Base-by-base conservation (phyloP, 2,797 vertebrate genomes). In the Danionella dracula region DNA sequence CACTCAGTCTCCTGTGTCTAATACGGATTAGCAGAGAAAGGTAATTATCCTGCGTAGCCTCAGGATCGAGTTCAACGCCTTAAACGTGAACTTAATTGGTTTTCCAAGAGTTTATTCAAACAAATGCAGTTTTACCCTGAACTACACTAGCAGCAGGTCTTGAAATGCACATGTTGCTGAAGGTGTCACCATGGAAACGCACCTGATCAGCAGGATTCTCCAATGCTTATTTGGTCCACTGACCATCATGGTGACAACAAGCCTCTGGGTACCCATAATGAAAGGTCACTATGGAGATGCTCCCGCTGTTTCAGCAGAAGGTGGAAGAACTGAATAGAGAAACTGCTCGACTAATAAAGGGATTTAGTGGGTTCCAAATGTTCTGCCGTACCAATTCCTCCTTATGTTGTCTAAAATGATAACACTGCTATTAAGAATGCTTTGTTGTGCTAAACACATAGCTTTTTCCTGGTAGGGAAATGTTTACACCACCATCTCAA, bases 11-110 rank as follows among this genome's bases (percentile, higher is more conserved):
- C 32, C 58, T 46, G 51, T 64, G 46, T 68, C 48, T 71, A 75
- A 60, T 54, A 42, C 45, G 44, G 53, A 63, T 71, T 64, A 68
- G 53, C 68, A 1, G 41, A 71, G 42, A 64, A 46, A 50, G 54
- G 59, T 55, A 55, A 65, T 65, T 27, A 31, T 40, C 21, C 34
- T 15, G 56, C 6, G 38, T 11, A 53, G n/a, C 13, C 7, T 19
- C n/a, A 15, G 3, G 16, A 42, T 5, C 15, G 31, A 37, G 21
- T 49, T 44, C 13, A 16, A 8, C 32, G 15, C 20, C 42, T 27
- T 20, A 15, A 12, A 34, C 32, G 2, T 21, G 38, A 53, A 46
- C 20, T 17, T 29, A 17, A 29, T n/a, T 41, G 17, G 13, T 44
- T 62, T 50, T 34, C 6, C 0, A 17, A 8, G 19, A 45, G 27